A percentile compares a stretch with the other conserved stretches of the same genome.
Conservation (phyloP, 2,888 invertebrate genomes). For the Orchestes rusci region DNA sequence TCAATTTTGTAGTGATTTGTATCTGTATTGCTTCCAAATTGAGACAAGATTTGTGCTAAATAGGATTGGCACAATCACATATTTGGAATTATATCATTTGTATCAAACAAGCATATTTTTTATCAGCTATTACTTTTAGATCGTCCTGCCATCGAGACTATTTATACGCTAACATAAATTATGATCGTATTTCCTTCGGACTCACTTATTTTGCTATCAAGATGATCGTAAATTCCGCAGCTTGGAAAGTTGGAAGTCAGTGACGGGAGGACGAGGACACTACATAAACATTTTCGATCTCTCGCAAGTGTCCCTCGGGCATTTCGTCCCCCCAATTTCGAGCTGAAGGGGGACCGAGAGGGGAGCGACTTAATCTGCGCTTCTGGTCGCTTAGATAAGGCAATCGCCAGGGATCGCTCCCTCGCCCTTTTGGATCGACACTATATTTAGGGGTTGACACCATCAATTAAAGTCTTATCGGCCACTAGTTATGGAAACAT, state of each 20-base stretch:
- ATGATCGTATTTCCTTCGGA: no score
- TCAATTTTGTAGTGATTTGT: no score
- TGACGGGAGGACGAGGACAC: slow-evolving; percentile 19
- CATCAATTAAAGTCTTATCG: slow-evolving; percentile 45
- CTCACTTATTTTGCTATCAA: no score
- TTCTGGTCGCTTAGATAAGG: slow-evolving; percentile 47
- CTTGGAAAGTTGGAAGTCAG: slow-evolving; percentile 19
- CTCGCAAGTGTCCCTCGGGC: slow-evolving; percentile 18
- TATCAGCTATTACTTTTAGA: no score
- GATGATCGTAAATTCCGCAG: slow-evolving; percentile 20
- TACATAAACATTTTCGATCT: slow-evolving; percentile 24
- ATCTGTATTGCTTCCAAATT: no score
- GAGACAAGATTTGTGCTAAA: no score
- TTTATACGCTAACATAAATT: no score
- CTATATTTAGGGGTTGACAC: slow-evolving; percentile 43
- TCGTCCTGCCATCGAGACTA: no score
- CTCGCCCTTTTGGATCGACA: slow-evolving; percentile 39
- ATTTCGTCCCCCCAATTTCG: slow-evolving; percentile 13
- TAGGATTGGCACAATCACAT: no score
- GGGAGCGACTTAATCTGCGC: slow-evolving; percentile 41
- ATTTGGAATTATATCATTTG: no score
- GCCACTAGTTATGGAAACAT: slow-evolving; percentile 42
- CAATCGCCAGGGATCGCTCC: slow-evolving; percentile 42
- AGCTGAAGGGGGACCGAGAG: slow-evolving; percentile 3
- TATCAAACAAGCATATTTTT: no score